Base-by-base conservation (phyloP, 2,888 invertebrate genomes). In the Pollenia angustigena region DNA sequence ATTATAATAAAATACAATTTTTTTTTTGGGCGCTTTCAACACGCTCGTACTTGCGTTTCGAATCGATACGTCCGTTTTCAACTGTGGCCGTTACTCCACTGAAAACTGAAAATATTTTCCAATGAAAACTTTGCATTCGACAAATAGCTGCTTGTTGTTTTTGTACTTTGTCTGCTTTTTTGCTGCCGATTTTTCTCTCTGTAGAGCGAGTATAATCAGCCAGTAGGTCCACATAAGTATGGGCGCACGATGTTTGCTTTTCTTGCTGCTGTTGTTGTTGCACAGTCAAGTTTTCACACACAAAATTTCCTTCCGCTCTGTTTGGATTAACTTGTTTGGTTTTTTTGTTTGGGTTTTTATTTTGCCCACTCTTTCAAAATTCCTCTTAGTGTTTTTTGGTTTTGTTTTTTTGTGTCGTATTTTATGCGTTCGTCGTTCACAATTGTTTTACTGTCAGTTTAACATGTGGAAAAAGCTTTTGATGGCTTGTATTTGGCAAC, bases 81-180 rank as follows among this genome's bases (percentile, higher is more conserved):
- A 90, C 91, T 91, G 91, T 92, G 92, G 91, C 91, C 90, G 91
- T 91, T 90, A 91, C 91, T 92, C 91, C 91, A 92, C 91, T 92
- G 90, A 90, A 89, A 85, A 86, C 71, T 84, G 90, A 90, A 89
- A 87, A 88, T 76, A 69, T 89, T 94, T 93, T 92, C 88, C 86
- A 88, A 87, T 81, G 68, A 72, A 85, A 86, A 82, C 78, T 87
- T 85, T 83, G 79, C 46, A 66, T 81, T 87, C 52, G 44, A 58
- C 62, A 81, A 74, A 42, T 66, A 56, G 14, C 48, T 72, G 16
- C 14, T 40, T 58, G 62, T 72, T 81, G 32, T 54, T 68, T 23
- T 50, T 58, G 10, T 68, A 52, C 10, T 44, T 40, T 62, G 18
- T 32, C 69, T 71, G 18, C 14, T 69, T 50, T 32, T 32, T 18